Conservation (phyloP, 1,140 invertebrate genomes). For the Hyphantria cunea region DNA sequence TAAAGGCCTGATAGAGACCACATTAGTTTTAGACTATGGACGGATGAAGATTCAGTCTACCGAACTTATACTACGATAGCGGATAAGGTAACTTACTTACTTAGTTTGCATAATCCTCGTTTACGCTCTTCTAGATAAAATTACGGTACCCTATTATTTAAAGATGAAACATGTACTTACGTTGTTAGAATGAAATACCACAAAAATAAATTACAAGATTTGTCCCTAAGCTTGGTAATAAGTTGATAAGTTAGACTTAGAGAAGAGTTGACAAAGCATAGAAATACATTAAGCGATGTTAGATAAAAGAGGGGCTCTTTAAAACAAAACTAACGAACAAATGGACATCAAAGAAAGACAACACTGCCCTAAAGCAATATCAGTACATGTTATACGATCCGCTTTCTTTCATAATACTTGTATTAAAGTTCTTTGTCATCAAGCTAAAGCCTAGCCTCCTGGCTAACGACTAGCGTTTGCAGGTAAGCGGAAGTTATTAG, state of each 20-base stretch:
- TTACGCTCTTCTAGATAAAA: neutral
- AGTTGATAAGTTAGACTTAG: no score
- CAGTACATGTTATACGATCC: neutral
- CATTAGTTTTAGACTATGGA: constrained; percentile 35
- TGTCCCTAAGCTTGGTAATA: no score
- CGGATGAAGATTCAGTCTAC: constrained; percentile 27
- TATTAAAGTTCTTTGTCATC: constrained; percentile 31
- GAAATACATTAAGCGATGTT: no score
- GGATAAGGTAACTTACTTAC: constrained; percentile 9
- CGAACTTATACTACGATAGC: constrained; percentile 37
- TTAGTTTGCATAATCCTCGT: neutral
- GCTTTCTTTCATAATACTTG: constrained; percentile 23
- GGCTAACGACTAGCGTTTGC: constrained; percentile 43
- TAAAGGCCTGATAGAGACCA: constrained; percentile 28
- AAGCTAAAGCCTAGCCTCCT: constrained; percentile 41
- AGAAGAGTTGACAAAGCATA: no score
- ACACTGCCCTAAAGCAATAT: neutral
- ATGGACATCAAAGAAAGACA: no score
- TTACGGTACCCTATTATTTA: no score
- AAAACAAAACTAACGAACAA: no score
- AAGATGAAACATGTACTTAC: no score
- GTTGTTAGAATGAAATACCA: no score
- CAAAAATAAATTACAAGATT: neutral
- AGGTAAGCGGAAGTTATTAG: constrained; percentile 74
- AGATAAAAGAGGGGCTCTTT: no score